Evolutionary conservation across 2,797 vertebrate species (phyloP), one percentile per base, ranked within the genome.

Genomic region (Halcyon leucocephala): DNA sequence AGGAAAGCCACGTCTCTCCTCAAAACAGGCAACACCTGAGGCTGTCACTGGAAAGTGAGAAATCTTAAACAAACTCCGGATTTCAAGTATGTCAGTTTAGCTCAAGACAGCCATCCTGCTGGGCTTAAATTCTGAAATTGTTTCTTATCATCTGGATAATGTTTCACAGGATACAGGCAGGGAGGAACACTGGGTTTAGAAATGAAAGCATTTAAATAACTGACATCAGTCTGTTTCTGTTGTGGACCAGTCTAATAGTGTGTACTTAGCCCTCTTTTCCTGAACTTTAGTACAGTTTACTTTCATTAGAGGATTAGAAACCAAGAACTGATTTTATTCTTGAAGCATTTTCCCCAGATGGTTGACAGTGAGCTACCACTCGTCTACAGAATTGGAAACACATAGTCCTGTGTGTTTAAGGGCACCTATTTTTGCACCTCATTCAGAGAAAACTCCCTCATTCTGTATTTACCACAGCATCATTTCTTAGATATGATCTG

Each of bases 1-100:
- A 89, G 89, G 96, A 95, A 92, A 95, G 90, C 89, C 39, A 1
- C 58, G 79, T 73, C 57, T 91, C 94, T 51, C 90, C 94, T 97
- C 96, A 92, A 78, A 82, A 92, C 67, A 80, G 95, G 94, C 78
- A 90, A 65, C 96, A 94, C 94, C 96, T 97, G 97, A 96, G 52
- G 81, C 95, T 95, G 86, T 95, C 69, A 86, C 88, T 96, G 94
- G 88, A 64, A 76, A 81, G 48, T 7, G 71, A 82, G 57, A 67
- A 90, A 96, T 87, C 91, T 92, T 61, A 42, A 92, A 83, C 86
- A 88, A 94, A 84, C 64, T 65, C 41, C 33, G 33, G 65, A 7
- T 90, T 90, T 96, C 37, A 16, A 87, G 81, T 46, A 60, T 39
- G 57, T 73, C 82, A 25, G 54, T 82, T 69, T 49, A 71, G 82